A percentile compares a stretch with the other conserved stretches of the same genome.
These are phyloP conservation scores for Neodiprion pinetum DNA, from an alignment of 1,140 invertebrate genomes.

Conservation along the genomic window DNA sequence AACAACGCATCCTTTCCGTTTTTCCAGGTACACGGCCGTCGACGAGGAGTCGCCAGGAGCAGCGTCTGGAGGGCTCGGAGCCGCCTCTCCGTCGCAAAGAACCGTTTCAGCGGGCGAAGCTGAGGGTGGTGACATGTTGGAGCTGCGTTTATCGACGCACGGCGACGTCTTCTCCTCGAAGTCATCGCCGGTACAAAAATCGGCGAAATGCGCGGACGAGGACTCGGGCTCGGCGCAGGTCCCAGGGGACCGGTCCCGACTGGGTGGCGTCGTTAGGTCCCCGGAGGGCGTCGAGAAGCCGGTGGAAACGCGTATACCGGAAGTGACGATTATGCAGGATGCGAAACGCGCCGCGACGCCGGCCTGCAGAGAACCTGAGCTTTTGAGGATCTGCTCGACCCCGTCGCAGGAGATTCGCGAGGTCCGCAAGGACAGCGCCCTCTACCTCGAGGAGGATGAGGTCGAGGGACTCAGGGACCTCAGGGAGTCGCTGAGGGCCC, in stretches of 20 bases:
- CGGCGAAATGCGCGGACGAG: neutral
- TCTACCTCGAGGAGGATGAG: conserved; percentile 48
- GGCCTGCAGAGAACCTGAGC: too few species aligned
- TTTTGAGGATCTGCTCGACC: neutral
- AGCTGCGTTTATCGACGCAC: neutral
- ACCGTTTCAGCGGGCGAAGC: neutral
- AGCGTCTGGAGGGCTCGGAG: neutral
- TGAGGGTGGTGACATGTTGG: neutral
- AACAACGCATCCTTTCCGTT: neutral
- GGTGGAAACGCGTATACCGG: neutral
- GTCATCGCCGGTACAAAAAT: neutral
- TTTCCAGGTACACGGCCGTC: conserved; percentile 44
- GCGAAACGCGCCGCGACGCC: too few species aligned
- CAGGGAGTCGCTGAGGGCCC: conserved; percentile 22
- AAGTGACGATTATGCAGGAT: neutral
- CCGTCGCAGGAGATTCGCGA: conserved; percentile 27
- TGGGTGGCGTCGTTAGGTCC: neutral
- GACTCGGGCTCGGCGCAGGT: neutral
- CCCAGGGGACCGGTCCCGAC: neutral
- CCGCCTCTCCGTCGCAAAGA: neutral
- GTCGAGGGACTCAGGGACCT: conserved; percentile 33
- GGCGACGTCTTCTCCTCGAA: neutral
- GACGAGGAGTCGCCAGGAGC: conserved; percentile 46
- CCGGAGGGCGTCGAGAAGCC: neutral
- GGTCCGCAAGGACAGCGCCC: conserved; percentile 45